These are phyloP conservation scores for Harmothoe impar DNA, from an alignment of 2,888 invertebrate genomes.

Conservation along the genomic window DNA sequence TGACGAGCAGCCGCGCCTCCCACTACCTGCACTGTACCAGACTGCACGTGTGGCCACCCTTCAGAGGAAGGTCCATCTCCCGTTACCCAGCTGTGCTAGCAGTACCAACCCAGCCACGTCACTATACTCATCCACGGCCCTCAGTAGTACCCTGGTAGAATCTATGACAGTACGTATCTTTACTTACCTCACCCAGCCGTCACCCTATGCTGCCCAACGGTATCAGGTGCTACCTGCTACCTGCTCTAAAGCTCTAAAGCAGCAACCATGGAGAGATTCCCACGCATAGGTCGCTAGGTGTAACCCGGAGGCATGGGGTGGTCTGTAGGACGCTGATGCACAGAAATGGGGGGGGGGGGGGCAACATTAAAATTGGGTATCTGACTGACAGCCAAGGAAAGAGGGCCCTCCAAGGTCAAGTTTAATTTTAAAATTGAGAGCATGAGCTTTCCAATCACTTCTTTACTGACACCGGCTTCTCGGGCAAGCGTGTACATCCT, in stretches of 20 bases:
- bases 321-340: not conserved
- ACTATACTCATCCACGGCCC: not conserved
- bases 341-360: too few species aligned
- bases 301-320: slow-evolving; percentile 14
- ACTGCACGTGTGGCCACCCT: not conserved
- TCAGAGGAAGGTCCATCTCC: too few species aligned
- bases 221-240: slow-evolving; percentile 20
- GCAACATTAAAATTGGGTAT: too few species aligned
- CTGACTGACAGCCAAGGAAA: too few species aligned
- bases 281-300: not conserved
- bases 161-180: not conserved
- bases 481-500: too few species aligned
- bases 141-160: not conserved
- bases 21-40: not conserved
- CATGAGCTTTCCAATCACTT: too few species aligned
- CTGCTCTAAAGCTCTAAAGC: too few species aligned
- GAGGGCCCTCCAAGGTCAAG: too few species aligned
- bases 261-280: slow-evolving; percentile 34
- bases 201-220: not conserved
- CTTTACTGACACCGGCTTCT: too few species aligned
- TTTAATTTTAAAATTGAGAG: too few species aligned
- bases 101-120: too few species aligned
- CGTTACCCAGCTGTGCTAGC: too few species aligned
- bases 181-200: not conserved
- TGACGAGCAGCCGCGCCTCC: not conserved